These are phyloP conservation scores for Tyrannus savana DNA, from an alignment of 2,113 vertebrate genomes.

Conservation along the genomic window DNA sequence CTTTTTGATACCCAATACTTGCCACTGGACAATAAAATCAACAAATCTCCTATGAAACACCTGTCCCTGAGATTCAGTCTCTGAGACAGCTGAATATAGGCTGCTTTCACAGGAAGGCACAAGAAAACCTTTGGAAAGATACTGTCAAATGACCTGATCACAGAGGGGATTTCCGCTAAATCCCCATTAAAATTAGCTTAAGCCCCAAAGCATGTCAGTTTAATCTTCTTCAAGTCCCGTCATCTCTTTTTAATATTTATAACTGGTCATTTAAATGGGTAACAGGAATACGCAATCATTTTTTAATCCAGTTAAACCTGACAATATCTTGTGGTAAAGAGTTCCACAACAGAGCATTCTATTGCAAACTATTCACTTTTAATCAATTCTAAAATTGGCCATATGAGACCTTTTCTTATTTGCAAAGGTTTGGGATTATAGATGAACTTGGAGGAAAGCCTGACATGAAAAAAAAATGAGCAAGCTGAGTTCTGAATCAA, in stretches of 20 bases:
- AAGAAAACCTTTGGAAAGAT: background rate
- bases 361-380: background rate
- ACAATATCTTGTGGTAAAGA: background rate
- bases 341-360: background rate
- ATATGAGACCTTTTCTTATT: background rate
- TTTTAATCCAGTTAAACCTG: conserved; percentile 27
- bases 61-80: background rate
- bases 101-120: background rate
- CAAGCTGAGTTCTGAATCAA: background rate
- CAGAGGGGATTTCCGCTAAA: background rate
- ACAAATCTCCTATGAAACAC: background rate
- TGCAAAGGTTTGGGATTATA: background rate
- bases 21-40: background rate
- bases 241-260: conserved; percentile 20
- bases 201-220: background rate
- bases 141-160: background rate
- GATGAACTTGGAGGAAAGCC: background rate
- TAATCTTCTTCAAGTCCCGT: background rate
- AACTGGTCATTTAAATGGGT: background rate
- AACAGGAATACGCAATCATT: background rate
- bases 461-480: background rate
- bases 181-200: conserved; percentile 8
- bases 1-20: background rate
- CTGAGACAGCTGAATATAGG: background rate
- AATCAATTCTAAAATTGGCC: background rate